These are phyloP conservation scores for Diuraphis noxia DNA, from an alignment of 1,140 invertebrate species.

Conservation along the genomic window DNA sequence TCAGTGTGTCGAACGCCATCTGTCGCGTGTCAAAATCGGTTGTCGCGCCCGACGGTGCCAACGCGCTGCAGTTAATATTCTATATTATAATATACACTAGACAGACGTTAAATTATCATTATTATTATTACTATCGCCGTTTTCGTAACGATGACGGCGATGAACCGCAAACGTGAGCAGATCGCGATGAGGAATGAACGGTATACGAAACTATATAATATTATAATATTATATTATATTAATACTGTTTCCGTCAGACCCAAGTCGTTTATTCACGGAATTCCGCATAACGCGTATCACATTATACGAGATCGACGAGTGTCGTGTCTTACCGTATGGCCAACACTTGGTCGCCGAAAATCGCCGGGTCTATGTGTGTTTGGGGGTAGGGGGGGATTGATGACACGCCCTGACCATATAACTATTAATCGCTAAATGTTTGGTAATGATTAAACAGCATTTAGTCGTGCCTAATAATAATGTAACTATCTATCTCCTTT, in stretches of 20 bases:
- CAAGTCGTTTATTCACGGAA: neutral
- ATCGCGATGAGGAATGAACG: neutral
- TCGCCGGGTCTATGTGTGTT: neutral
- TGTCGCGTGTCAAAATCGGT: neutral
- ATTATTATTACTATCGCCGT: neutral
- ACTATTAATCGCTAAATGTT: neutral
- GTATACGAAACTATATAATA: neutral
- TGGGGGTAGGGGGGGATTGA: no score
- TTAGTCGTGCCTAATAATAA: neutral
- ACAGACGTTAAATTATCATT: neutral
- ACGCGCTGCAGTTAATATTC: neutral
- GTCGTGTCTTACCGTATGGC: neutral
- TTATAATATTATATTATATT: neutral
- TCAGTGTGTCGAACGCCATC: neutral
- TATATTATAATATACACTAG: neutral
- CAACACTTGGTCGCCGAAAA: neutral
- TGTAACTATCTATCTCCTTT: neutral
- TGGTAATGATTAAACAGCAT: neutral
- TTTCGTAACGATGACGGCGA: neutral
- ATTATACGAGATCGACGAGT: neutral
- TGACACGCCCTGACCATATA: neutral
- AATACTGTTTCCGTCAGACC: neutral
- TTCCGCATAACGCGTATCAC: neutral
- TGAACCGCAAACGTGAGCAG: neutral
- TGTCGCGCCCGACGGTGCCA: neutral